Percentiles rank a stretch among this genome's conserved stretches.
These are phyloP conservation scores for Clanis bilineata DNA, from an alignment of 2,888 invertebrate species.

Conservation along the genomic window DNA sequence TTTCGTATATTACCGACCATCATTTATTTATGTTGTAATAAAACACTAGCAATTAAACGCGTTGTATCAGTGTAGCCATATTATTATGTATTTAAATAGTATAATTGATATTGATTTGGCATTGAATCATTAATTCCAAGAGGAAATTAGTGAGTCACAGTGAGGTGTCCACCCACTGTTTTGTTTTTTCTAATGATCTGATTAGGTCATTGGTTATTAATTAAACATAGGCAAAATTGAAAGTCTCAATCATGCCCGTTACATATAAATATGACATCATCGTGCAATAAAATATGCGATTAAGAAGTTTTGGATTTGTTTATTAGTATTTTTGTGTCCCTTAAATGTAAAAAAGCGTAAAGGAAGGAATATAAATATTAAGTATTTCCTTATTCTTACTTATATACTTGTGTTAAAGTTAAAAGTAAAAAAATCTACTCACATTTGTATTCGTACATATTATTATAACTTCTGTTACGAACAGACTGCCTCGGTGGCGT, in stretches of 20 bases:
- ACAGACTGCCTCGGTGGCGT: too few relatives aligned
- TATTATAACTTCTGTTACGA: too few relatives aligned
- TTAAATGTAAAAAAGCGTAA: not conserved
- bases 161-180: slow-evolving; percentile 26
- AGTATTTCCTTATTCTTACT: too few relatives aligned
- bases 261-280: not conserved
- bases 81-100: not conserved
- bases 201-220: slow-evolving; percentile 20
- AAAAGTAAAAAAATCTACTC: too few relatives aligned
- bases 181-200: slow-evolving; percentile 21
- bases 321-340: not conserved
- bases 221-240: slow-evolving; percentile 7
- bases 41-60: not conserved
- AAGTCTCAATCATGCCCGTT: not conserved
- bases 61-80: not conserved
- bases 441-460: too few relatives aligned
- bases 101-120: slow-evolving; percentile 31
- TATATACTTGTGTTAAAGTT: too few relatives aligned
- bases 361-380: too few relatives aligned
- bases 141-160: slow-evolving; percentile 27
- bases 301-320: not conserved
- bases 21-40: not conserved
- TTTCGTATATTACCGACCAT: not conserved
- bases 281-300: not conserved
- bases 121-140: slow-evolving; percentile 29